Evolutionary conservation across 2,113 vertebrate genomes (phyloP).

Genomic region (Rousettus leschenaultii): DNA sequence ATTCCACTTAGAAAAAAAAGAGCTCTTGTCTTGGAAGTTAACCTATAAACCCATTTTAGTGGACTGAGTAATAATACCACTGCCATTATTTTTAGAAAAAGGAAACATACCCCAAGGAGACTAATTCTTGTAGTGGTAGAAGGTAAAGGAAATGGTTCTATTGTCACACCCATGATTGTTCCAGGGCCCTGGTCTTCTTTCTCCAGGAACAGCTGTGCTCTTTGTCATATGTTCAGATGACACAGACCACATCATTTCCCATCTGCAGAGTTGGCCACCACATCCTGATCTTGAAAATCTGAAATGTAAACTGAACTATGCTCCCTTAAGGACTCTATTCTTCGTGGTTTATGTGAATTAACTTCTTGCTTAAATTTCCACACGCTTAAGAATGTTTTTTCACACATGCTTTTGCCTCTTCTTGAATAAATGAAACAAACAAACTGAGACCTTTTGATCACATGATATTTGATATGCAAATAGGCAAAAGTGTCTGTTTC

Average conservation of each 20-base stretch:
- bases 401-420: not conserved
- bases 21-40: not conserved
- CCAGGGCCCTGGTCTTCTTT: slow-evolving; percentile 26
- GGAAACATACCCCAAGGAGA: not conserved
- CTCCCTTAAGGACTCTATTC: slow-evolving; percentile 8
- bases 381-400: not conserved
- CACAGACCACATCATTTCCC: slow-evolving; percentile 58
- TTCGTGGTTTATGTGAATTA: slow-evolving; percentile 31
- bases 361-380: slow-evolving; percentile 57
- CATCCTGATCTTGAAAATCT: slow-evolving; percentile 62
- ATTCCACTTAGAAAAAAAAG: not conserved
- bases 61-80: not conserved
- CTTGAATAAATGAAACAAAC: slow-evolving; percentile 59
- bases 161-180: not conserved
- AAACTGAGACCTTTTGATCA: not conserved
- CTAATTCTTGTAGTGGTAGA: not conserved
- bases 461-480: slow-evolving; percentile 18
- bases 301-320: slow-evolving; percentile 43
- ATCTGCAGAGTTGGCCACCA: slow-evolving; percentile 56
- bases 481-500: slow-evolving; percentile 19
- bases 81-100: slow-evolving; percentile 50
- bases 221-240: slow-evolving; percentile 33
- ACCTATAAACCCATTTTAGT: not conserved
- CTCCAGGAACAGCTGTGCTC: slow-evolving; percentile 54
- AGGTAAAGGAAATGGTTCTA: slow-evolving; percentile 35